Evolutionary conservation across 2,113 vertebrate species (phyloP).

Genomic region (Sinosuthora webbiana): DNA sequence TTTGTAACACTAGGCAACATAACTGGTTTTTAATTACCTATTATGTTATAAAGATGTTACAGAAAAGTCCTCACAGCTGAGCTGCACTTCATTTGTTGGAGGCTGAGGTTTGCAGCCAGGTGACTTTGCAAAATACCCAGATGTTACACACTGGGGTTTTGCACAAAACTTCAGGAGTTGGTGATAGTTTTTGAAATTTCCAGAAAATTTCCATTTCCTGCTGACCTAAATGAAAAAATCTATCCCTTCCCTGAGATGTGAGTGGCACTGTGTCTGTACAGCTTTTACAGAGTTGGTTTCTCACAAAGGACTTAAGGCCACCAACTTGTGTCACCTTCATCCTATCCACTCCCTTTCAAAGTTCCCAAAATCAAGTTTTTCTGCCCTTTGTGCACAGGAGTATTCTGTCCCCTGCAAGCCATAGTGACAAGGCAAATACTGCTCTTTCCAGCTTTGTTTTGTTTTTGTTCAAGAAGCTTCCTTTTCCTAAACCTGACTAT

Average conservation of each 20-base stretch:
- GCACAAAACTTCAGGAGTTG: background rate
- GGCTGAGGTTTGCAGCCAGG: background rate
- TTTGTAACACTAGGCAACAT: background rate
- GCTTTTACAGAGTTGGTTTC: background rate
- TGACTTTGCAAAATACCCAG: background rate
- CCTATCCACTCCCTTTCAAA: background rate
- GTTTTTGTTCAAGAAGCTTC: background rate
- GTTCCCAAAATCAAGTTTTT: background rate
- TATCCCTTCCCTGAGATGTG: fast-evolving
- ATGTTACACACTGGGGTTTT: background rate
- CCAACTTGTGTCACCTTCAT: background rate
- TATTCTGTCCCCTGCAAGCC: background rate
- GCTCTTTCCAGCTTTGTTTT: background rate
- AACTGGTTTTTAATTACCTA: background rate
- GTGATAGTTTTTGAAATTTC: background rate
- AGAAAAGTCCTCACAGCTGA: background rate
- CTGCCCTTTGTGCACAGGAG: background rate
- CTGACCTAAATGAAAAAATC: background rate
- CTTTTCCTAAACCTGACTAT: background rate
- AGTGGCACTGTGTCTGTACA: background rate
- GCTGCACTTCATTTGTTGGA: background rate
- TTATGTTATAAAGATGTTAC: background rate
- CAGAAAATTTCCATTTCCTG: background rate
- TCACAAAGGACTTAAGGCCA: fast-evolving
- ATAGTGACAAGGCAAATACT: background rate